Evolutionary conservation across 2,797 vertebrate species (phyloP).

Genomic region (Spizella passerina): DNA sequence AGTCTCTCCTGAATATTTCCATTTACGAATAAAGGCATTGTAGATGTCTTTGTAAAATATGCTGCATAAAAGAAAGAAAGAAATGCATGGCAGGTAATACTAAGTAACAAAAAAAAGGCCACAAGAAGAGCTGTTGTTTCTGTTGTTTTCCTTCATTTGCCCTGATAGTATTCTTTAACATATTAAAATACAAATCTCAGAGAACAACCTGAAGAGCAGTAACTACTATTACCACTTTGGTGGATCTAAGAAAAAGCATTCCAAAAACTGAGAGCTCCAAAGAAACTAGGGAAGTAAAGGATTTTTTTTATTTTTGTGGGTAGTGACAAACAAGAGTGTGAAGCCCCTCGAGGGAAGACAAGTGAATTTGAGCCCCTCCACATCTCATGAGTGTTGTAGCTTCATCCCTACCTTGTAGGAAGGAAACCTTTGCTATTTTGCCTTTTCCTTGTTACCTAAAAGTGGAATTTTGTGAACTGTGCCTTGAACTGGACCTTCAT

Average conservation of each 20-base stretch:
- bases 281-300: not conserved
- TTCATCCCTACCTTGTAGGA: not conserved
- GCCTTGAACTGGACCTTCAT: not conserved
- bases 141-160: not conserved
- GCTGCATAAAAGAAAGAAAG: not conserved
- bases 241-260: not conserved
- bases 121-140: not conserved
- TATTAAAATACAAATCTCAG: not conserved
- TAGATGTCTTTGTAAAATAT: not conserved
- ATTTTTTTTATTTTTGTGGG: not conserved
- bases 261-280: not conserved
- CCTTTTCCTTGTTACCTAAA: not conserved
- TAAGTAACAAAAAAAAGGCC: not conserved
- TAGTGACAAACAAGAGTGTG: not conserved
- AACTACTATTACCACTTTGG: not conserved
- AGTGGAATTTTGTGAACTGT: not conserved
- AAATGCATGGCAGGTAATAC: not conserved
- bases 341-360: not conserved
- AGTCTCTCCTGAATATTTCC: not conserved
- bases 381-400: not conserved
- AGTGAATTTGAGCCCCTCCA: not conserved
- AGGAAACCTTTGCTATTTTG: not conserved
- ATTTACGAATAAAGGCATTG: not conserved
- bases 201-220: not conserved
- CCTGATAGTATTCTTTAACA: not conserved